Percentiles rank a stretch among this genome's conserved stretches.
Conservation (phyloP, 2,113 vertebrate genomes). For the Morone saxatilis region DNA sequence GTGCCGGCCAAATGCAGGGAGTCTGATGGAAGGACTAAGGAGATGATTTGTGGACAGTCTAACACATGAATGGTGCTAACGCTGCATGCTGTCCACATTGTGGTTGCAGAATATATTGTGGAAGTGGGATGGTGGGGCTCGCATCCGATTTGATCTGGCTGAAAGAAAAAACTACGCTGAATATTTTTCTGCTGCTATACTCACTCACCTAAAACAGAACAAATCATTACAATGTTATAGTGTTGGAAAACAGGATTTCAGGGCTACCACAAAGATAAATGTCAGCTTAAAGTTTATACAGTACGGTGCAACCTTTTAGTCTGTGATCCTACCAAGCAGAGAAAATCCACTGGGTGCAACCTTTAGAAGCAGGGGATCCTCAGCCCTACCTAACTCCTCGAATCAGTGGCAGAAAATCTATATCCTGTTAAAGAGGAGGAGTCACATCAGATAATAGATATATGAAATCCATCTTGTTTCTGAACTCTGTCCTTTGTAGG, state of each 20-base stretch:
- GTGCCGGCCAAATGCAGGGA: conserved; percentile 66
- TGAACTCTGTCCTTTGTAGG: conserved; percentile 79
- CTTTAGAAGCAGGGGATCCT: conserved; percentile 62
- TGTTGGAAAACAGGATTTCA: conserved; percentile 51
- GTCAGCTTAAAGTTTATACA: conserved; percentile 70
- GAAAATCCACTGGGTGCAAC: conserved; percentile 75
- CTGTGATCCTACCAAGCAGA: conserved; percentile 53
- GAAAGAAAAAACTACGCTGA: conserved; percentile 15
- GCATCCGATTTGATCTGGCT: conserved; percentile 39
- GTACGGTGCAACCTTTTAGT: conserved; percentile 62
- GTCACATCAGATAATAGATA: conserved; percentile 83
- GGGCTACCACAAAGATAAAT: conserved; percentile 51
- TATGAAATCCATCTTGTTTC: conserved; percentile 86
- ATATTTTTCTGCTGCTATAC: neutral
- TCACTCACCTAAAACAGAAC: conserved; percentile 16
- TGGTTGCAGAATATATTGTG: conserved; percentile 43
- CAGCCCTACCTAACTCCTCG: conserved; percentile 56
- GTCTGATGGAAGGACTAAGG: conserved; percentile 67
- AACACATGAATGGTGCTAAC: conserved; percentile 53
- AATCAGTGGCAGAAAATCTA: conserved; percentile 84
- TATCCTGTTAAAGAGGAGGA: conserved; percentile 79
- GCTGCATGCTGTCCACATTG: conserved; percentile 43
- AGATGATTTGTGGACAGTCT: conserved; percentile 71
- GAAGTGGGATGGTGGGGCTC: conserved; percentile 2
- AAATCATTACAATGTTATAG: conserved; percentile 42